Percentiles rank a stretch among this genome's conserved stretches.
phyloP scores from a whole-genome alignment of 2,113 vertebrate species.

The Pollimyrus isidori region DNA sequence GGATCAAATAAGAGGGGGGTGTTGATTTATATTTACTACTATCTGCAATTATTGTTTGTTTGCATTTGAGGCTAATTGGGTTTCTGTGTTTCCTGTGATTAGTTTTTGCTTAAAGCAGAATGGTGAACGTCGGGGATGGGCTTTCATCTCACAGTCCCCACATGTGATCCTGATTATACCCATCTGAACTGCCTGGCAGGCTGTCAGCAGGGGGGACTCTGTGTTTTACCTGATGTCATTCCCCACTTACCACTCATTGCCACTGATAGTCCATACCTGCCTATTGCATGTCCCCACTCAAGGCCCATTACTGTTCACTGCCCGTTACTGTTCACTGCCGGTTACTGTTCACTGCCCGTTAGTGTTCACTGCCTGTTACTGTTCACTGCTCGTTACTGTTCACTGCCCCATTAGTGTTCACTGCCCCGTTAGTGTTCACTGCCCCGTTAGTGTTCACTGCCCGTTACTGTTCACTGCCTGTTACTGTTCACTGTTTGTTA shows the following conservation, averaged over 20 bases:
- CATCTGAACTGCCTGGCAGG: neutral
- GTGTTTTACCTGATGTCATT: neutral
- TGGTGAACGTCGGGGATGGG: neutral
- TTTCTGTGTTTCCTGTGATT: conserved; percentile 12
- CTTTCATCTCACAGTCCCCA: neutral
- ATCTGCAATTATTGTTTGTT: conserved; percentile 13
- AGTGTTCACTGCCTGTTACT: neutral
- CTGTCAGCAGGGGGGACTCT: neutral
- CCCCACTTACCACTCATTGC: neutral
- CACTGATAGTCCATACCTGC: neutral
- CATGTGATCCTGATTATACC: neutral
- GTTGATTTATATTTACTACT: conserved; percentile 10
- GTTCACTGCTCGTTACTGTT: no score
- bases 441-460: neutral
- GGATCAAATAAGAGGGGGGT: neutral
- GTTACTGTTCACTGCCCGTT: neutral
- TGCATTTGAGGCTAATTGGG: conserved; percentile 3
- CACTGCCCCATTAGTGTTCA: neutral
- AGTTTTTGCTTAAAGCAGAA: neutral
- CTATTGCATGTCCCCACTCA: neutral
- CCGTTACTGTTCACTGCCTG: neutral
- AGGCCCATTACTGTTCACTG: neutral
- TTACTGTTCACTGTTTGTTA: neutral
- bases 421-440: neutral
- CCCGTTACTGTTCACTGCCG: neutral